These are phyloP conservation scores for Pherbina coryleti DNA, from an alignment of 2,888 invertebrate species.

Conservation along the genomic window DNA sequence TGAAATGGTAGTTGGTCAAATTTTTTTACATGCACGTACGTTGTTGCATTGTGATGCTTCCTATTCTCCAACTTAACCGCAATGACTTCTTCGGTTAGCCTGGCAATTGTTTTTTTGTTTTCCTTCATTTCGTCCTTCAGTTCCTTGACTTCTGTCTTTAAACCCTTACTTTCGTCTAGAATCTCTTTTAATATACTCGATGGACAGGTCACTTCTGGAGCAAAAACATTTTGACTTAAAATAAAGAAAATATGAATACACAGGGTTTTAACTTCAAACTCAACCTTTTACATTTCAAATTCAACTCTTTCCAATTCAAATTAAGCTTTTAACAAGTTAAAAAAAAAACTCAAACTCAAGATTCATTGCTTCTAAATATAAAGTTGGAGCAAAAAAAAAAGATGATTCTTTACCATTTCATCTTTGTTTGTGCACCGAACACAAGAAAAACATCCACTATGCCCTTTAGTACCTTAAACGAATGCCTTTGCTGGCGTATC, in stretches of 20 bases:
- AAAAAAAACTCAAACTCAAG: no score
- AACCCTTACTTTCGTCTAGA: background rate
- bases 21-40: background rate
- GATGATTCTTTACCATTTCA: slow-evolving; percentile 4
- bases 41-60: background rate
- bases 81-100: background rate
- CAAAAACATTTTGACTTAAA: background rate
- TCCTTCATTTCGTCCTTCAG: background rate
- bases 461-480: slow-evolving; percentile 32
- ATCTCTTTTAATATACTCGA: background rate
- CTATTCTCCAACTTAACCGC: background rate
- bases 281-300: no score
- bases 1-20: background rate
- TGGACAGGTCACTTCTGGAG: background rate
- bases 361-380: background rate
- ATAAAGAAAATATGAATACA: background rate
- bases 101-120: background rate
- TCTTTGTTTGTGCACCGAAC: slow-evolving; percentile 25
- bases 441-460: slow-evolving; percentile 37
- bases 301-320: no score
- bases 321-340: no score
- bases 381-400: slow-evolving; percentile 19
- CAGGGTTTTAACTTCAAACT: no score
- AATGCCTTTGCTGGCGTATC: slow-evolving; percentile 33
- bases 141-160: background rate